A percentile compares a stretch with the other conserved stretches of the same genome.
These are phyloP conservation scores for Scartelaos histophorus DNA, from an alignment of 2,113 vertebrate genomes.

Conservation along the genomic window DNA sequence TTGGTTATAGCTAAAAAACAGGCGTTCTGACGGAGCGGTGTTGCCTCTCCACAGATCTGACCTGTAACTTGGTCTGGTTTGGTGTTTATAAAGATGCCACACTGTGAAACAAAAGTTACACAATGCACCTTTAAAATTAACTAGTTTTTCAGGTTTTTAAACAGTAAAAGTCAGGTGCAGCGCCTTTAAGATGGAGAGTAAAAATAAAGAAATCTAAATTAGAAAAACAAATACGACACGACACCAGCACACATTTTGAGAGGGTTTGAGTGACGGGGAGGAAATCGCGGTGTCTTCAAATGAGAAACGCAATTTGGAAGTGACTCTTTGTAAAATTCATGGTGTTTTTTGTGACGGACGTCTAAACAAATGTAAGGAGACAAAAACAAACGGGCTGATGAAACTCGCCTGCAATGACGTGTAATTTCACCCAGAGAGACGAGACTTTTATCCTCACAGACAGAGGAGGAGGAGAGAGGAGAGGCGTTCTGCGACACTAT, in stretches of 20 bases:
- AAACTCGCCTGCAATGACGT: conserved; percentile 61
- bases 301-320: conserved; percentile 20
- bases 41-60: no score
- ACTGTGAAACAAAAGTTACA: no score
- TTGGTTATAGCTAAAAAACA: no score
- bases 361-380: conserved; percentile 58
- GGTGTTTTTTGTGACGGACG: conserved; percentile 27
- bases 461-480: neutral
- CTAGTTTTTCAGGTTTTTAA: no score
- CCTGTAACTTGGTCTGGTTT: no score
- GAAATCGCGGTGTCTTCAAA: conserved; percentile 22
- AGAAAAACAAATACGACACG: neutral
- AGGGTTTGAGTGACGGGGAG: conserved; percentile 23
- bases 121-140: no score
- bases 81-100: no score
- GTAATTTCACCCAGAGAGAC: conserved; percentile 39
- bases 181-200: no score
- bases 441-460: conserved; percentile 39
- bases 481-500: conserved; percentile 26
- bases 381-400: conserved; percentile 58
- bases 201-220: no score
- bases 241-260: conserved; percentile 17
- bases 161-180: no score
- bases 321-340: conserved; percentile 27
- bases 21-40: no score